Base-by-base conservation (phyloP, 2,113 vertebrate species). In the Gulo gulo region DNA sequence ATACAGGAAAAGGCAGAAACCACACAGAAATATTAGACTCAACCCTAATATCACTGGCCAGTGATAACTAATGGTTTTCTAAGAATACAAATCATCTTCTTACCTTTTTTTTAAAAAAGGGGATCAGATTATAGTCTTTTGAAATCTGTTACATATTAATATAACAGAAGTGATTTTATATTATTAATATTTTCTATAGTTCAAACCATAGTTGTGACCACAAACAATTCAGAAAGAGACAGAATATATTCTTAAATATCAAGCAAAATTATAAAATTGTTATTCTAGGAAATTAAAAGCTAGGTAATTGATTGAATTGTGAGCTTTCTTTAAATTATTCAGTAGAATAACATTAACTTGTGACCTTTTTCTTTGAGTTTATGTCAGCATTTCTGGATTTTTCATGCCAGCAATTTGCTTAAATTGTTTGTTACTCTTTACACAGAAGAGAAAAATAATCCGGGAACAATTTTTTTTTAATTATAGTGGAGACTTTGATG, bases 31-130 rank as follows among this genome's bases (percentile, higher is more conserved):
- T 47, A 78, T 79, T 80, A 88, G 92, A 84, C 50, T 81, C 31
- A 87, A 50, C 63, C 5, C 50, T 82, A 50, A 24, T 71, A 82
- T 57, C 14, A 80, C n/a, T 84, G 34, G 24, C 55, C 29, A n/a
- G 61, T 93, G 14, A 91, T 69, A 74, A 42, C 15, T n/a, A 82
- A 55, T 79, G 4, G 3, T 63, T 93, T 96, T 42, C 16, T 57
- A 74, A 95, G 57, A 11, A 50, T 79, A 42, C 23, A 82, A 29
- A 74, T 95, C 10, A 86, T 92, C 24, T 1, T 47, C 82, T 88
- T 81, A 63, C 5, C 12, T 82, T 90, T 92, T 92, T 31, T 65
- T 79, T 42, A 94, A 90, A 94, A 96, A 94, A 90, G 50, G 26
- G 15, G 26, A 47, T 87, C 24, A 71, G 42, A 92, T 57, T 81